Evolutionary conservation across 1,140 invertebrate genomes (phyloP).

Genomic region (Pectinophora gossypiella): DNA sequence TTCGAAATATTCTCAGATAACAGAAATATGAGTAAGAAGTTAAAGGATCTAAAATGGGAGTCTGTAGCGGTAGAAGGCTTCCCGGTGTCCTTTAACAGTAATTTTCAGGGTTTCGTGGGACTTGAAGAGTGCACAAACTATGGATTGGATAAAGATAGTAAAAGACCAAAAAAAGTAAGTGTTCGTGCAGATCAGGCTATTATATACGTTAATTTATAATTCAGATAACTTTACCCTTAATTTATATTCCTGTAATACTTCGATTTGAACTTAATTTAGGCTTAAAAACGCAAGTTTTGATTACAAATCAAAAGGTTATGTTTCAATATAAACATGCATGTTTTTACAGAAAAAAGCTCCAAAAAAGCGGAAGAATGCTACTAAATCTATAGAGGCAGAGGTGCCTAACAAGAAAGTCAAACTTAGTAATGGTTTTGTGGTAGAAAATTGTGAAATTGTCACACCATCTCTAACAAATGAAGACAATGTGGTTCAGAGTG

Average conservation of each 20-base stretch:
- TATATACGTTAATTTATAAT: no score
- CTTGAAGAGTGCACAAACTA: slow-evolving; percentile 80
- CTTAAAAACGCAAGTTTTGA: no score
- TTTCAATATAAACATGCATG: background rate
- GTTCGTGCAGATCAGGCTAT: no score
- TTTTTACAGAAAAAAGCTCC: slow-evolving; percentile 16
- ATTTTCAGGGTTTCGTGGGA: slow-evolving; percentile 77
- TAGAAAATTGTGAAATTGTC: slow-evolving; percentile 38
- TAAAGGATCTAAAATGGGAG: slow-evolving; percentile 74
- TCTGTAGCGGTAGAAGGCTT: slow-evolving; percentile 75
- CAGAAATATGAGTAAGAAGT: slow-evolving; percentile 61
- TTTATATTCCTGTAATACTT: no score
- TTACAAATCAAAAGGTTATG: background rate
- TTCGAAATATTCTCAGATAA: no score
- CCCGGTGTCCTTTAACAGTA: slow-evolving; percentile 55
- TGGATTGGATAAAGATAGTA: slow-evolving; percentile 59
- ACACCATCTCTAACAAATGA: slow-evolving; percentile 45
- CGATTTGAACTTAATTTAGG: no score
- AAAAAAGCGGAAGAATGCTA: slow-evolving; percentile 26
- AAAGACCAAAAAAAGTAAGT: slow-evolving; percentile 49
- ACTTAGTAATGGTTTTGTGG: slow-evolving; percentile 50
- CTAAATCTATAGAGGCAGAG: slow-evolving; percentile 17
- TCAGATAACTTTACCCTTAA: no score
- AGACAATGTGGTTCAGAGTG: slow-evolving; percentile 4
- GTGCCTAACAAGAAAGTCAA: slow-evolving; percentile 45